Conservation (phyloP, 2,888 invertebrate genomes). For the Kryphioiulus occultus region DNA sequence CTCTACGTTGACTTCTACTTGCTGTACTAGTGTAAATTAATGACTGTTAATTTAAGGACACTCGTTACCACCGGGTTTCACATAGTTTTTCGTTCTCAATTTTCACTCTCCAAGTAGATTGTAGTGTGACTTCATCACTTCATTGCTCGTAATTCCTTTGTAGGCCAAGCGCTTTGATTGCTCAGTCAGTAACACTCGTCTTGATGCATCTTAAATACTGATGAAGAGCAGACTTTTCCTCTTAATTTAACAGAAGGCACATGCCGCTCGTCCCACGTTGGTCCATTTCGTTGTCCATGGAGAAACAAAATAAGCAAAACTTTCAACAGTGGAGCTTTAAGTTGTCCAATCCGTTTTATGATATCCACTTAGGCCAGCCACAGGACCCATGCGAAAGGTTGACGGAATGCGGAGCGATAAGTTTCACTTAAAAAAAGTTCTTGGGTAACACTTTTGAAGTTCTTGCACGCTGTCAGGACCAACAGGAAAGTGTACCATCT, state of each 20-base stretch:
- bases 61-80: background rate
- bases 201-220: background rate
- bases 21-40: slow-evolving; percentile 24
- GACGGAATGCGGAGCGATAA: slow-evolving; percentile 1
- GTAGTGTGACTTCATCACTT: background rate
- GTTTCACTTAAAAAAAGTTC: background rate
- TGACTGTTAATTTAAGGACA: slow-evolving; percentile 35
- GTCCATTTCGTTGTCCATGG: background rate
- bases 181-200: background rate
- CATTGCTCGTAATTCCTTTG: background rate
- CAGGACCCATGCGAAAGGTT: background rate
- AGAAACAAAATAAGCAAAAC: slow-evolving; percentile 1
- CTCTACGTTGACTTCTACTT: background rate
- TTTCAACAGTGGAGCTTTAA: slow-evolving; percentile 9
- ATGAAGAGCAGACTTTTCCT: slow-evolving; percentile 2
- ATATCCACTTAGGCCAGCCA: slow-evolving; percentile 15
- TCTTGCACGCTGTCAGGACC: slow-evolving; percentile 7
- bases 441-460: background rate
- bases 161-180: background rate
- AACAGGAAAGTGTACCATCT: slow-evolving; percentile 24
- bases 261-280: background rate
- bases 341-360: background rate
- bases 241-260: background rate
- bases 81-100: background rate
- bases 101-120: background rate